Evolutionary conservation across 2,113 vertebrate species (phyloP).

Genomic region (Cephalopterus ornatus): DNA sequence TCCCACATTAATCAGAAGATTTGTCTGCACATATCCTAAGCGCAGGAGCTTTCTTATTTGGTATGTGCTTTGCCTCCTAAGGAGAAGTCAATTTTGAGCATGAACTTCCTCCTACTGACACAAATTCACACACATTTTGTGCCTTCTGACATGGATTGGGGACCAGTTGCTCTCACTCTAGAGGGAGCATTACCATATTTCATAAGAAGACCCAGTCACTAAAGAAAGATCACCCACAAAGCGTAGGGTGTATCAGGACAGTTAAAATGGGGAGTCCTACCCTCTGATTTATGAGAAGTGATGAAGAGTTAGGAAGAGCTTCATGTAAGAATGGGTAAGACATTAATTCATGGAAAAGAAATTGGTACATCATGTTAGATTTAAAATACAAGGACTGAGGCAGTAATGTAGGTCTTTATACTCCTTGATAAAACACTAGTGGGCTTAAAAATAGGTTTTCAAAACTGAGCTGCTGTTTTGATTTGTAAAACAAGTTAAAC

Average conservation of each 20-base stretch:
- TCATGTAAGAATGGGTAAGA: not conserved
- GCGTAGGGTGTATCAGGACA: not conserved
- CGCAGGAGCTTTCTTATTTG: not conserved
- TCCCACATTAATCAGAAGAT: slow-evolving; percentile 39
- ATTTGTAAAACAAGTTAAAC: slow-evolving; percentile 73
- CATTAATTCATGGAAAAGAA: not conserved
- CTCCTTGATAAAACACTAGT: slow-evolving; percentile 49
- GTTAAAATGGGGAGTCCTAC: not conserved
- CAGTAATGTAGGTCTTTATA: slow-evolving; percentile 27
- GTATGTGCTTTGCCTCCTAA: not conserved
- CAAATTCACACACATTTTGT: not conserved
- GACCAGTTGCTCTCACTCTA: not conserved
- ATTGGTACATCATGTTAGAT: not conserved
- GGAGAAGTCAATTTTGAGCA: not conserved
- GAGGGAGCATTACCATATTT: not conserved
- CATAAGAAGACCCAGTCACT: not conserved
- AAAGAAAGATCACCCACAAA: not conserved
- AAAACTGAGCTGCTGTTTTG: slow-evolving; percentile 69
- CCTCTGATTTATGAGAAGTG: not conserved
- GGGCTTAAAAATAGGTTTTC: slow-evolving; percentile 65
- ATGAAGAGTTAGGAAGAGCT: not conserved
- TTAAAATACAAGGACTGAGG: slow-evolving; percentile 12
- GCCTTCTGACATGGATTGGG: not conserved
- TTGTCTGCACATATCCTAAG: not conserved
- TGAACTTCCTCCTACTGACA: not conserved